Evolutionary conservation across 1,140 invertebrate species (phyloP), one percentile per base, ranked within the genome.

Genomic region (Drosophila pruinosa): DNA sequence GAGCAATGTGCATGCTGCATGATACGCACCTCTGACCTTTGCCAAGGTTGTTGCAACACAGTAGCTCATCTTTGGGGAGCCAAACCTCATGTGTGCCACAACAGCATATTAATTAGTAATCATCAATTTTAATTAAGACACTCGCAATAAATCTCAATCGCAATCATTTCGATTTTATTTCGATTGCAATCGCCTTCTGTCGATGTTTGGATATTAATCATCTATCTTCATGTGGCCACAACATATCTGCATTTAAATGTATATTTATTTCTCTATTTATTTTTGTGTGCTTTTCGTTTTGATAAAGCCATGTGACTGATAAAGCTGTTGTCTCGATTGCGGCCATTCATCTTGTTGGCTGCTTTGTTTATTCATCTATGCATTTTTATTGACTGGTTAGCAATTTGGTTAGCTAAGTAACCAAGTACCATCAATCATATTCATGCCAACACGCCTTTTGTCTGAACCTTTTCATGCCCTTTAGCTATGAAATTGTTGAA

Each of bases 391-490:
- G 50, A 64, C 31, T 56, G 31, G 63, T 62, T 75, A 76, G 76
- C 72, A 78, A 76, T 75, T 47, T n/a, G 50, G 17, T 57, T 43
- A 43, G 52, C 39, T 59, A 70, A 61, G 56, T 45, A 47, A 52
- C 43, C 73, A 62, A 61, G 56, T 45, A 68, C 43, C 63, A 85
- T 79, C 80, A 79, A 83, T 83, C 72, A 83, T 76, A 58, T 54
- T 24, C 28, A 67, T 50, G 22, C 52, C 31, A n/a, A 36, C 41
- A 41, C 61, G 62, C 26, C 21, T 57, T 71, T 71, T 48, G 12
- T 56, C 56, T 57, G 14, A 24, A 43, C 38, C 22, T 34, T 43
- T 36, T 21, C 4, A 41, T 50, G 26, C 50, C 34, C 41, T 54
- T 28, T 31, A 28, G 67, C 50, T n/a, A 38, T 8, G 8, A 22